These are phyloP conservation scores for Barnardius zonarius DNA, from an alignment of 2,113 vertebrate genomes.

Conservation along the genomic window DNA sequence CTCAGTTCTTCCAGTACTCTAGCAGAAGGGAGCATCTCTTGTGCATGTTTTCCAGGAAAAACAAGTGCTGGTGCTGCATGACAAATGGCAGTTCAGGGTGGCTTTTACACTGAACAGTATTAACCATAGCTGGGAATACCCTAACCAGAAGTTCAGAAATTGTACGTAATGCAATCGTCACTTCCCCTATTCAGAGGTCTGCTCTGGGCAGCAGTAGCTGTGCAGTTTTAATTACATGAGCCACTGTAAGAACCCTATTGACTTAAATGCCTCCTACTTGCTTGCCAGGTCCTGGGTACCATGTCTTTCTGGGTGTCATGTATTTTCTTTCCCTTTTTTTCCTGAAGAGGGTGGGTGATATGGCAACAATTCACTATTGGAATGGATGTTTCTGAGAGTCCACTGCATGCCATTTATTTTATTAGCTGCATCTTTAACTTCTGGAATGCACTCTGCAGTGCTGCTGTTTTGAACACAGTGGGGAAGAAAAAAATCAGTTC, in stretches of 20 bases:
- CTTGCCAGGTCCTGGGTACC: background rate
- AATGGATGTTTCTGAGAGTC: background rate
- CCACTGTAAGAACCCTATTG: background rate
- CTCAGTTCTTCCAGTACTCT: background rate
- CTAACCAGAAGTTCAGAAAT: background rate
- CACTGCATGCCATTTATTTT: background rate
- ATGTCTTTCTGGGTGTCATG: background rate
- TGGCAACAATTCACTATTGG: background rate
- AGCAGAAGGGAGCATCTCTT: background rate
- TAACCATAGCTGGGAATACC: background rate
- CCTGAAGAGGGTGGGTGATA: background rate
- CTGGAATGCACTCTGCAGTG: background rate
- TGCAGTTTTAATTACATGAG: background rate
- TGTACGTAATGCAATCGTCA: background rate
- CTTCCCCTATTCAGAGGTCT: background rate
- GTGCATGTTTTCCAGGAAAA: background rate
- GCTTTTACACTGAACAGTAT: background rate
- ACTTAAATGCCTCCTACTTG: background rate
- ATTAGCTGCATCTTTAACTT: background rate
- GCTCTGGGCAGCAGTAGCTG: background rate
- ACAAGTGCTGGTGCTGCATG: background rate
- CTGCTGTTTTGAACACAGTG: background rate
- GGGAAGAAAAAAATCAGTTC: background rate
- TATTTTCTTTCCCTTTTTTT: background rate
- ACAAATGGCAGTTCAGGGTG: background rate